Base-by-base conservation (phyloP, 2,888 invertebrate species). In the Meghimatium bilineatum region DNA sequence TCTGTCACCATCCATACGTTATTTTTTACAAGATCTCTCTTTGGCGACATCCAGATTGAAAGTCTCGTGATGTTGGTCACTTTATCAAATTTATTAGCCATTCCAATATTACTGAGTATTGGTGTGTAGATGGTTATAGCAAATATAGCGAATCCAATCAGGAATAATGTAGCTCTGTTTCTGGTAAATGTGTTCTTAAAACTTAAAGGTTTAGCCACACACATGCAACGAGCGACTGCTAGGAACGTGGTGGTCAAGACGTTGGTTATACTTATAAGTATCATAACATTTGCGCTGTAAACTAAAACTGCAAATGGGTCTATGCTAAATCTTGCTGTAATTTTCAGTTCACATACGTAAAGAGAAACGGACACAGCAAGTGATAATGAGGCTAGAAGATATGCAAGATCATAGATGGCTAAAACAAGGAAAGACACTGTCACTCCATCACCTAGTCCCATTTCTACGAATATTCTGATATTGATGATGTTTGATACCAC, bases 141-240 rank as follows among this genome's bases (percentile, higher is more conserved):
- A 20, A 81, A 38, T 1, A 81, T 36, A 3, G 52, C 12, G n/a
- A 81, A 81, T 29, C 34, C 29, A n/a, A 14, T 3, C 34, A 74
- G 2, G 12, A 34, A 6, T 2, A 63, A 1, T 12, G 34, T 44
- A 1, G 74, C 23, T 52, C 29, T 32, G 0, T 36, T 69, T 17
- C 29, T n/a, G 14, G 38, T 74, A 44, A 81, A 74, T 26, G 66
- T 26, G 32, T 74, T 23, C 26, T 74, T 72, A 71, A 81, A 81
- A 6, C 44, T 34, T 1, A 82, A 67, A 5, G 82, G 75, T 52
- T 26, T 38, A 23, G 63, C 29, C 17, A 82, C 69, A 63, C 82
- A 82, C 82, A 82, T 63, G 34, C 82, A 82, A 26, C 82, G 66
- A 17, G 76, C 76, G 14, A 82, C 67, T 32, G 82, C 82, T 32